These are phyloP conservation scores for Mythimna albipuncta DNA, from an alignment of 2,888 invertebrate species.

Conservation along the genomic window DNA sequence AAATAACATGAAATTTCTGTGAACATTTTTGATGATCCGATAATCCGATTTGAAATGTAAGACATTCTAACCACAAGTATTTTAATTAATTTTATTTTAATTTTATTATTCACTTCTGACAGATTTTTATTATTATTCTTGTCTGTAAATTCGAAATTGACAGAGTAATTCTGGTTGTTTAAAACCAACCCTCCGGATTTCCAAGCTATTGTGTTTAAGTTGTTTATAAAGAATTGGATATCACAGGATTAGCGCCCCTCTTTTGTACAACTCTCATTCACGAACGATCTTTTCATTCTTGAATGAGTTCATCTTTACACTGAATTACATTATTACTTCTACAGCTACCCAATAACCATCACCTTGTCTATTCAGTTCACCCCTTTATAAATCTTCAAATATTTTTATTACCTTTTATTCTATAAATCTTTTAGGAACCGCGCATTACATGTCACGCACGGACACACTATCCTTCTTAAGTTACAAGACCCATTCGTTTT, in stretches of 20 bases:
- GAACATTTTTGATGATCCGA: not conserved
- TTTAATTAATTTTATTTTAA: not conserved
- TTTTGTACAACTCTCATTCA: not conserved
- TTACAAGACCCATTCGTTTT: not conserved
- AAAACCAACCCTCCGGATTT: not conserved
- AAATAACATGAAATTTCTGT: slow-evolving; percentile 1
- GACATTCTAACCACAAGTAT: not conserved
- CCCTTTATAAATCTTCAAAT: not conserved
- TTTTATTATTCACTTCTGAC: not conserved
- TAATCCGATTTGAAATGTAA: not conserved
- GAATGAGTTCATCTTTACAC: not conserved
- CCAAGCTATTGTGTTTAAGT: not conserved
- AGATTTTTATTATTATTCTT: not conserved
- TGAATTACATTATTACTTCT: slow-evolving; percentile 17
- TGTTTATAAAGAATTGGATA: not conserved
- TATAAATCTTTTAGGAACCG: not conserved
- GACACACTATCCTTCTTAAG: too few species aligned
- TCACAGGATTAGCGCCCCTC: slow-evolving; percentile 1
- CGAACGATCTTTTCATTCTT: not conserved
- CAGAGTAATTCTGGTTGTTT: not conserved
- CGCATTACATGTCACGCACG: too few species aligned
- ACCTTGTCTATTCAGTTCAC: not conserved
- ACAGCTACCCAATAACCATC: too few species aligned
- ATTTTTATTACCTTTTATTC: not conserved
- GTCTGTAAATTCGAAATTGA: not conserved